Base-by-base conservation (phyloP, 2,888 invertebrate genomes). In the Hesperia comma region DNA sequence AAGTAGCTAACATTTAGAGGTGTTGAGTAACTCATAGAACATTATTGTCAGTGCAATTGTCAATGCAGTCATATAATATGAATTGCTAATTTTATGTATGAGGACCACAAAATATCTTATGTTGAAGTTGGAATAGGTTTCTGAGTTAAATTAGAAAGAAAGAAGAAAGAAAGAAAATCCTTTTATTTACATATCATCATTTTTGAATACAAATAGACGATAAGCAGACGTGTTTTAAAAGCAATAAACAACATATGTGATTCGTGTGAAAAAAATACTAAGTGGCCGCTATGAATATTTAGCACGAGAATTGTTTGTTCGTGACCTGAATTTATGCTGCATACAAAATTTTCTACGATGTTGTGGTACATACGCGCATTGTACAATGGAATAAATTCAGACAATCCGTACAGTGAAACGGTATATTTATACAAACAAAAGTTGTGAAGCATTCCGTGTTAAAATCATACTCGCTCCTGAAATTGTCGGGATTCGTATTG, bases 281-380 rank as follows among this genome's bases (percentile, higher is more conserved):
- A 74, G 73, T 77, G 77, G 79, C 73, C 73, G 74, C 70, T 68
- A 79, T 82, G 82, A 85, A 85, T 84, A 86, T 84, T 81, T 80
- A 81, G 78, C 77, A 78, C 71, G 69, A 72, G 79, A 80, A 81
- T 80, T 79, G 81, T 84, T 80, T 80, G 83, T 80, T 86, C 85
- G 86, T 88, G 88, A 87, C 85, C 84, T 84, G 85, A 84, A 86
- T 88, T 80, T 80, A 78, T 79, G 77, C 75, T 76, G 82, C 84
- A 85, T 86, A 82, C 83, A 76, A 80, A 84, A 84, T 84, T 80
- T 80, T 68, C 76, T 77, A 69, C 74, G 71, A 71, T 72, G 79
- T 75, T 77, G 81, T 81, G 61, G 67, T 67, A 62, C 66, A 61
- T 55, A 67, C 40, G 37, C 37, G 61, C 60, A 84, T 84, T 79